Evolutionary conservation across 2,797 vertebrate species (phyloP), one percentile per base, ranked within the genome.

Genomic region (Hemibagrus guttatus): DNA sequence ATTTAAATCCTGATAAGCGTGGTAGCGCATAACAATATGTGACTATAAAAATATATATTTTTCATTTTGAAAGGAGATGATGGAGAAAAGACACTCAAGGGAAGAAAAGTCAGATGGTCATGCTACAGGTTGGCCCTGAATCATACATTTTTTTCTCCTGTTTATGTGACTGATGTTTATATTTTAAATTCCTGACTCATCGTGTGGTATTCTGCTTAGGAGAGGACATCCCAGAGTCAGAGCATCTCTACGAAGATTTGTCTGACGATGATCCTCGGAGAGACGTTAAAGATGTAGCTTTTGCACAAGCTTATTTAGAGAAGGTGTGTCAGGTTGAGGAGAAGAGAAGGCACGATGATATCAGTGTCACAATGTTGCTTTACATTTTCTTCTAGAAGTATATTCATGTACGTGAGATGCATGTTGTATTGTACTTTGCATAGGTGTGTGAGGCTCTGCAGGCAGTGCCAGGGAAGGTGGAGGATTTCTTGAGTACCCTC

Each of bases 361-460:
- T 13, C 21, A 14, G 28, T 68, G 16, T 39, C 31, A 39, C 0
- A 21, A 31, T 31, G 8, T 68, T 23, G 21, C 11, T 26, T 12
- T 72, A 46, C 7, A 6, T 42, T 71, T 1, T 11, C 11, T 71
- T 19, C n/a, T 35, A 35, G 64, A 68, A 35, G 6, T 72, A 3
- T 13, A 54, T 52, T 5, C 4, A 9, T 78, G 52, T 12, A 56
- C 12, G 4, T 76, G 52, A 76, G 26, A 49, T 9, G 13, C 11
- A 3, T n/a, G 59, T 82, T 16, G 64, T n/a, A 21, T 82, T 16
- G 68, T n/a, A 19, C 31, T 35, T 1, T 83, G 21, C 49, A 23
- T 89, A 99, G 98, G 97, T 98, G 2, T 95, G 96, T 4, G 96
- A 97, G 14, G 96, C 93, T 0, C 89, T 98, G 79, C 96, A 94